These are phyloP conservation scores for Agrotis puta DNA, from an alignment of 2,888 invertebrate genomes.

Conservation along the genomic window DNA sequence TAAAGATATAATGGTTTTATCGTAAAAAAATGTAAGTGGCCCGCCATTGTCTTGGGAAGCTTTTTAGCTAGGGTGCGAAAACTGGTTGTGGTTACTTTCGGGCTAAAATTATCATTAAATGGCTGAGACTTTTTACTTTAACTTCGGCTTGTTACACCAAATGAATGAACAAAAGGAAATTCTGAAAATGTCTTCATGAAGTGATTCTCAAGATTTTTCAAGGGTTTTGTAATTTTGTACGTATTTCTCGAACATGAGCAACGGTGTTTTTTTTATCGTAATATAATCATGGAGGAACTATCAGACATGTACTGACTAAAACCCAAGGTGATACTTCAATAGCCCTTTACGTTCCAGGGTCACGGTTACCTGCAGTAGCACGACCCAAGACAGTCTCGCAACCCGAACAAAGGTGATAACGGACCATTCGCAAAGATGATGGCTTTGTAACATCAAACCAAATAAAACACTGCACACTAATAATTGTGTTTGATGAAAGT, in stretches of 20 bases:
- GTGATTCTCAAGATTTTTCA: neutral
- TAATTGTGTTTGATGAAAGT: no score
- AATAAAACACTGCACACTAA: neutral
- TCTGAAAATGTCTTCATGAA: neutral
- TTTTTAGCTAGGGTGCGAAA: constrained; percentile 35
- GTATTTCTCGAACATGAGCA: no score
- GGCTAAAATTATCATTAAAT: constrained; percentile 8
- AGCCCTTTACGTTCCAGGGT: no score
- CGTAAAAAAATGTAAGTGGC: constrained; percentile 61
- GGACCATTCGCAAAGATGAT: no score
- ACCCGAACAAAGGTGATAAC: no score
- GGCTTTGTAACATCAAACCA: neutral
- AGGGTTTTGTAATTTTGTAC: neutral
- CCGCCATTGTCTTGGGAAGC: constrained; percentile 49
- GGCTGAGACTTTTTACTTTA: neutral
- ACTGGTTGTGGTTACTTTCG: constrained; percentile 13
- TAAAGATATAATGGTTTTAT: constrained; percentile 57
- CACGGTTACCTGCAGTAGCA: no score
- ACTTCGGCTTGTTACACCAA: neutral
- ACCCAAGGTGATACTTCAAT: no score
- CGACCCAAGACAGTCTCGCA: no score
- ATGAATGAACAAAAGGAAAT: neutral
- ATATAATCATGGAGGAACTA: no score
- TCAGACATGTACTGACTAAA: no score
- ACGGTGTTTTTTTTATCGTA: no score